A percentile compares a stretch with the other conserved stretches of the same genome.
These are phyloP conservation scores for Megalurothrips usitatus DNA, from an alignment of 2,888 invertebrate species.

Conservation along the genomic window DNA sequence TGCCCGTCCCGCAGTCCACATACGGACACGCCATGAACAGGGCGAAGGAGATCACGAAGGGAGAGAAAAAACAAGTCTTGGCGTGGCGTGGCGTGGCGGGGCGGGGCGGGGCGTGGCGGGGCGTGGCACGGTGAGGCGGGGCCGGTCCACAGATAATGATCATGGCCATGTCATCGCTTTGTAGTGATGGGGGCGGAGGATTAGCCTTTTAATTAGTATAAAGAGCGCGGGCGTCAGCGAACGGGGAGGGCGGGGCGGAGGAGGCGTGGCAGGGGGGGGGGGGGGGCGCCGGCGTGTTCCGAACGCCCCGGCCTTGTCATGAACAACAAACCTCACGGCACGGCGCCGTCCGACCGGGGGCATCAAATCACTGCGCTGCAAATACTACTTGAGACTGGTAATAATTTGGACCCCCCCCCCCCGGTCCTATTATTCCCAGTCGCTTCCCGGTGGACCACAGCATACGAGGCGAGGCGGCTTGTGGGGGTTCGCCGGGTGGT, in stretches of 20 bases:
- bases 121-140: background rate
- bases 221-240: background rate
- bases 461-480: no score
- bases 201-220: slow-evolving; percentile 11
- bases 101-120: background rate
- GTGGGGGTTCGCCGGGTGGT: no score
- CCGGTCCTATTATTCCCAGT: background rate
- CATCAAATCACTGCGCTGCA: background rate
- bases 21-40: background rate
- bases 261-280: background rate
- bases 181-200: background rate
- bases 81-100: background rate
- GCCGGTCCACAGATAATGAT: background rate
- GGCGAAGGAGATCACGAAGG: background rate
- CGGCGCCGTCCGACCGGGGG: background rate
- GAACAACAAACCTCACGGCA: no score
- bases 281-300: no score
- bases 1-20: background rate
- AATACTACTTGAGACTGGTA: background rate
- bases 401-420: no score
- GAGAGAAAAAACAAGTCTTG: background rate
- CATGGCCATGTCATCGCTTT: slow-evolving; percentile 3
- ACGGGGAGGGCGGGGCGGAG: background rate
- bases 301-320: no score
- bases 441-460: background rate